phyloP scores from a whole-genome alignment of 2,797 vertebrate species.

The Sarcophilus harrisii region DNA sequence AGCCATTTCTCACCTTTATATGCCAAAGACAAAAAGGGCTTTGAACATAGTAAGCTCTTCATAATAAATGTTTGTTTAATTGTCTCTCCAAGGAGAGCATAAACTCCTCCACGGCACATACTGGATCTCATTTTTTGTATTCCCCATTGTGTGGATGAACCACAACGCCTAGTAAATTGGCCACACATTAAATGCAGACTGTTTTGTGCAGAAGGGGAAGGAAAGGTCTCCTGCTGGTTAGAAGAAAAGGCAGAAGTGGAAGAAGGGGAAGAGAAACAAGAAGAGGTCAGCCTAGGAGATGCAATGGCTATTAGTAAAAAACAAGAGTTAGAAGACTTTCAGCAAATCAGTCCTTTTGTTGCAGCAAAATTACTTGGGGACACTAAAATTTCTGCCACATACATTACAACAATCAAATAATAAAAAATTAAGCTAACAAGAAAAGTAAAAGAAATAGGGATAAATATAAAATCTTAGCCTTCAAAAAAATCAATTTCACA shows the following conservation, averaged over 20 bases:
- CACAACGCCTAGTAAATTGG: background rate
- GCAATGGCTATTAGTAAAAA: background rate
- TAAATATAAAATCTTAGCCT: background rate
- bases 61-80: accelerated
- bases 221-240: accelerated
- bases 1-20: accelerated
- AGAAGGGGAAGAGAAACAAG: conserved; percentile 26
- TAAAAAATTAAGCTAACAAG: background rate
- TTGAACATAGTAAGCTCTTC: background rate
- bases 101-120: background rate
- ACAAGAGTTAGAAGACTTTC: background rate
- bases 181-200: background rate
- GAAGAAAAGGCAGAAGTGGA: accelerated
- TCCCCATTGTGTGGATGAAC: background rate
- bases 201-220: background rate
- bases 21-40: background rate
- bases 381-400: background rate
- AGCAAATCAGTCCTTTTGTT: background rate
- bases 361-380: background rate
- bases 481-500: background rate
- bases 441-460: background rate
- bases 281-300: background rate
- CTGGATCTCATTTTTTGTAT: background rate
- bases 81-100: background rate
- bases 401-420: background rate